These are phyloP conservation scores for Sphenodon punctatus DNA, from an alignment of 2,797 vertebrate genomes.

Conservation along the genomic window DNA sequence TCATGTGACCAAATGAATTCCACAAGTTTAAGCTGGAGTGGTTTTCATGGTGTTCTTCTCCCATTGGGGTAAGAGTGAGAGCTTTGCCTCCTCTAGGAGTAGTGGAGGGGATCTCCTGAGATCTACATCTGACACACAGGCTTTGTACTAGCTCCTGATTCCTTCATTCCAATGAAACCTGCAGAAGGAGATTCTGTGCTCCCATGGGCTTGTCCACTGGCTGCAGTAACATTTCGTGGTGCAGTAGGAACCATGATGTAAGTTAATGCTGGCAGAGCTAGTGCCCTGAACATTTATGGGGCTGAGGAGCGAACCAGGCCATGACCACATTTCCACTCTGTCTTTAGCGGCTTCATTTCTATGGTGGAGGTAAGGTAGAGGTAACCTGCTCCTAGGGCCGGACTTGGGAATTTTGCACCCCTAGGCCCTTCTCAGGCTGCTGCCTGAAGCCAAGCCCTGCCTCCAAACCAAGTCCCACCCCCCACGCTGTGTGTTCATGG, in stretches of 20 bases:
- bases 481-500: background rate
- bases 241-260: fast-evolving
- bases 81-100: background rate
- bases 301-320: background rate
- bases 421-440: no score
- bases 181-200: background rate
- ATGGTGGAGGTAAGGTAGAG: background rate
- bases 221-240: background rate
- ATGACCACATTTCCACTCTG: background rate
- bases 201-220: background rate
- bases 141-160: background rate
- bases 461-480: no score
- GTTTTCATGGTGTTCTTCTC: background rate
- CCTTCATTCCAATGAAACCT: background rate
- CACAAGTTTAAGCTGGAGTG: slow-evolving; percentile 10
- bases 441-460: no score
- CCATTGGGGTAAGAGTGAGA: background rate
- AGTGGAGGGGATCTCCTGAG: background rate
- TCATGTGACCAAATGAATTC: slow-evolving; percentile 39
- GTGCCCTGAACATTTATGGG: background rate
- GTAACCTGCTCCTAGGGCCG: no score
- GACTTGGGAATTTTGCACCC: no score
- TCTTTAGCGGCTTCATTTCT: background rate
- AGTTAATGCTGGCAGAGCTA: background rate
- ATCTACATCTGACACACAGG: background rate